phyloP scores from a whole-genome alignment of 1,140 invertebrate genomes.

The Aethina tumida region DNA sequence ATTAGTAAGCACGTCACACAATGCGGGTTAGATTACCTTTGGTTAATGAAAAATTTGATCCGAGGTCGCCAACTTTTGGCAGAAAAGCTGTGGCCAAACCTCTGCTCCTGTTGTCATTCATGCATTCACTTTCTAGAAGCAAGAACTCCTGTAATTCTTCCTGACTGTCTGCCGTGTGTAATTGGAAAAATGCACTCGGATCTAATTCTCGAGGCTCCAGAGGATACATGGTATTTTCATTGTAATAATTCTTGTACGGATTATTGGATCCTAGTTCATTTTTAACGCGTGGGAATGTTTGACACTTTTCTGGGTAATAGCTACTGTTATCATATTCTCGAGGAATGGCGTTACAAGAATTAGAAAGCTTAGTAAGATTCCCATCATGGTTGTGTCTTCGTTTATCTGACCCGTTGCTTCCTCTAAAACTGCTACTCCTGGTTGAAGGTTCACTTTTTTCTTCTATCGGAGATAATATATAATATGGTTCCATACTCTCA shows the following conservation, averaged over 20 bases:
- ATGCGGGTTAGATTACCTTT: slow-evolving; percentile 22
- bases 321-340: slow-evolving; percentile 16
- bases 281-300: slow-evolving; percentile 44
- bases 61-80: slow-evolving; percentile 8
- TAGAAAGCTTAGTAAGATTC: slow-evolving; percentile 23
- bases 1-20: slow-evolving; percentile 20
- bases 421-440: slow-evolving; percentile 36
- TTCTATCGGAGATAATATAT: slow-evolving; percentile 45
- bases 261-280: slow-evolving; percentile 13
- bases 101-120: slow-evolving; percentile 39
- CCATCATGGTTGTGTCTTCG: slow-evolving; percentile 10
- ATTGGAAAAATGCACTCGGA: slow-evolving; percentile 44
- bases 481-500: no score
- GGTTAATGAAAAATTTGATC: slow-evolving; percentile 1
- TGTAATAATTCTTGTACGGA: slow-evolving; percentile 19
- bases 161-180: slow-evolving; percentile 50
- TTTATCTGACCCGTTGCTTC: slow-evolving; percentile 25
- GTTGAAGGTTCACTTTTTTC: slow-evolving; percentile 47
- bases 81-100: slow-evolving; percentile 41
- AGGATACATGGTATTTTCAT: slow-evolving; percentile 40
- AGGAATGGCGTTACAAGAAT: slow-evolving; percentile 30
- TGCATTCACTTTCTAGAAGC: slow-evolving; percentile 52
- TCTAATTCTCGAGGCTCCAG: slow-evolving; percentile 50
- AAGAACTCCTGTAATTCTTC: slow-evolving; percentile 58
- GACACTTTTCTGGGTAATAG: slow-evolving; percentile 35